Base-by-base conservation (phyloP, 2,797 vertebrate species). In the Eurystomus glaucurus region DNA sequence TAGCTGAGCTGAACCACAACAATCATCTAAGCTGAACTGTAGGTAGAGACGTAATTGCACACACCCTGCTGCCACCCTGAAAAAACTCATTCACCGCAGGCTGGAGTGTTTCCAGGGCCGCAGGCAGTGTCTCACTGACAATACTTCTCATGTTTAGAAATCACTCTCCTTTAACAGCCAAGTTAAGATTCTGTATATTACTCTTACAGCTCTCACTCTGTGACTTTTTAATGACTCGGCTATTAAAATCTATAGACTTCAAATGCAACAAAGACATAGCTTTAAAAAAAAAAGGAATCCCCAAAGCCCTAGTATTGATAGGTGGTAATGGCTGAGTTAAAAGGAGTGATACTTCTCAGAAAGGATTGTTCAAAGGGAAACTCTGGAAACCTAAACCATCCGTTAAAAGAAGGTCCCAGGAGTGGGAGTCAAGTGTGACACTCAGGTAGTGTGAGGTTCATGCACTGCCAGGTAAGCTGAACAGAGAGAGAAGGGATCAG, bases 181-280 rank as follows among this genome's bases (percentile, higher is more conserved):
- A 39, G 57, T 55, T 83, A 69, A 86, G 62, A 52, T 76, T 75
- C 69, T 15, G 6, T 55, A 41, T 81, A 23, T 84, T 90, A 90
- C 39, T 75, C 87, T 85, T 81, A 54, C 8, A 76, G 65, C 89
- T 83, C 78, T 92, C 72, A 51, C 20, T 90, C 57, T 80, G 69
- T 41, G 79, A 78, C 72, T 95, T 79, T 70, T 85, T 93, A 95
- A 96, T 74, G 76, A 64, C 72, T 64, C 0, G 0, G 79, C 82
- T 93, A n/a, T 92, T 92, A 93, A 91, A 94, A 93, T 68, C 85
- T 66, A 57, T 33, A 69, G 69, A 31, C 33, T 89, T 95, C 14
- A 51, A 84, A 81, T 50, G 65, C 61, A 86, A 65, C 77, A 66
- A 90, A 94, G 31, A 26, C 33, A 51, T 55, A 81, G 37, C 62